phyloP scores from a whole-genome alignment of 2,113 vertebrate genomes.

The Rhinoderma darwinii region DNA sequence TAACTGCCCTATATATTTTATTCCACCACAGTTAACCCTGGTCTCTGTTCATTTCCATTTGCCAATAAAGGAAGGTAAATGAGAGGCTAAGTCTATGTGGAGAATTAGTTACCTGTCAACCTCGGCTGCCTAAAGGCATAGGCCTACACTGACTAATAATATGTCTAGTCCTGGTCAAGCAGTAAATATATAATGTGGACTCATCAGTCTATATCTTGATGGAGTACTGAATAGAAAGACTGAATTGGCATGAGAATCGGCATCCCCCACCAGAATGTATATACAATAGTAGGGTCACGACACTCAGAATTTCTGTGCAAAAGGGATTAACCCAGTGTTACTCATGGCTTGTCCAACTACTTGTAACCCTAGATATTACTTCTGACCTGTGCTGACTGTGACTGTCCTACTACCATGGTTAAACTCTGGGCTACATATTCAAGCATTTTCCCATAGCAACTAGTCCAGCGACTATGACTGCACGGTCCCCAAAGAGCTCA shows the following conservation, averaged over 20 bases:
- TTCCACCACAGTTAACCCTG: neutral
- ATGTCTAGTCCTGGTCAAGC: neutral
- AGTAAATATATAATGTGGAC: neutral
- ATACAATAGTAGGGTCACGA: too few species aligned
- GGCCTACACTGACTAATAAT: neutral
- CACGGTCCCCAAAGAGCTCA: too few species aligned
- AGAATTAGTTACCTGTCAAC: neutral
- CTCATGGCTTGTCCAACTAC: too few species aligned
- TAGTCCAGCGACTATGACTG: too few species aligned
- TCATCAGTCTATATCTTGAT: neutral
- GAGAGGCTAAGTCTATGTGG: neutral
- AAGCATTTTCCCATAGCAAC: too few species aligned
- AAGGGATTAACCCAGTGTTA: too few species aligned
- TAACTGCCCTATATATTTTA: neutral
- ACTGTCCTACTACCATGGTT: too few species aligned
- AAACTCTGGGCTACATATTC: too few species aligned
- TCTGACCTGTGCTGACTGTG: too few species aligned
- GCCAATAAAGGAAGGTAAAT: neutral
- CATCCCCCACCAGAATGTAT: too few species aligned
- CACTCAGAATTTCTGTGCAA: too few species aligned
- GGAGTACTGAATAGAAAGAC: neutral
- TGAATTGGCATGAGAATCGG: neutral
- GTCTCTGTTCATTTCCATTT: neutral
- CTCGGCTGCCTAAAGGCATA: neutral
- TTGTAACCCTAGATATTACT: too few species aligned